These are phyloP conservation scores for Ceyx erithaca DNA, from an alignment of 2,797 vertebrate genomes.

Conservation along the genomic window DNA sequence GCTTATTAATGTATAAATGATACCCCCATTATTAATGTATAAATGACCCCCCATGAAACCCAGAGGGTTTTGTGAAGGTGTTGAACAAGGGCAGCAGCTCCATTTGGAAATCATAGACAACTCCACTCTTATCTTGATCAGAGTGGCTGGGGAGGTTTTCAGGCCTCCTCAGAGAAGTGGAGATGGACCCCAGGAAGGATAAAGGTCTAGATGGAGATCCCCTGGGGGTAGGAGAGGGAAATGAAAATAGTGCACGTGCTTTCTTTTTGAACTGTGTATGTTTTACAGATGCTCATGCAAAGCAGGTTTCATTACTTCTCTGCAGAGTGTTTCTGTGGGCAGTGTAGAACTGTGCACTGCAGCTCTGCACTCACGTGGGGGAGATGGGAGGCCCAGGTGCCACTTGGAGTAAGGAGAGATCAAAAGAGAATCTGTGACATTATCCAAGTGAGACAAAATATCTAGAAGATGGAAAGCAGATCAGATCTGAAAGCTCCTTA, in stretches of 20 bases:
- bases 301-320: not conserved
- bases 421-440: not conserved
- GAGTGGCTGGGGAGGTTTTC: not conserved
- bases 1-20: not conserved
- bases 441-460: not conserved
- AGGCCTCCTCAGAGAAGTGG: not conserved
- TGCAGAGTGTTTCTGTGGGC: not conserved
- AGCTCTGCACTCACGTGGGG: not conserved
- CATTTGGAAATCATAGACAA: not conserved
- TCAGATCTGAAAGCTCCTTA: not conserved
- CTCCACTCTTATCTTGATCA: not conserved
- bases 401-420: not conserved
- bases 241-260: not conserved
- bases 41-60: not conserved
- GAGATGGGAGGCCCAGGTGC: not conserved
- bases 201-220: not conserved
- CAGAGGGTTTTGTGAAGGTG: not conserved
- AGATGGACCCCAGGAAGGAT: not conserved
- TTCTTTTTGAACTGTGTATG: not conserved
- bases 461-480: not conserved
- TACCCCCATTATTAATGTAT: not conserved
- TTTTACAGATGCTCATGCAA: not conserved
- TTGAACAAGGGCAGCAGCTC: not conserved
- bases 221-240: not conserved
- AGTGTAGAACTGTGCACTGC: not conserved